Evolutionary conservation across 2,888 invertebrate species (phyloP).

Genomic region (Philaethria dido): DNA sequence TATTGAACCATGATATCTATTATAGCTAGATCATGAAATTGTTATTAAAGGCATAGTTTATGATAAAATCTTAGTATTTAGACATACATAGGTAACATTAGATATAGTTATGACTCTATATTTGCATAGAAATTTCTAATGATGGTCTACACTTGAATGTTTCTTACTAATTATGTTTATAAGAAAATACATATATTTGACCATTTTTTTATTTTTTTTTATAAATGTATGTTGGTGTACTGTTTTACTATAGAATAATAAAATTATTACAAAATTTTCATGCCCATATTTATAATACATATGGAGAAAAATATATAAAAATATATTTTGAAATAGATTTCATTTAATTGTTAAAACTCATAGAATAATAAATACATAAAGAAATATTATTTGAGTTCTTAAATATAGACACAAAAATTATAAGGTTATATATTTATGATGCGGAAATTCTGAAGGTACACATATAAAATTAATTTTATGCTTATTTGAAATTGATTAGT

Average conservation of each 20-base stretch:
- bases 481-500: neutral
- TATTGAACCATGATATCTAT: constrained; percentile 11
- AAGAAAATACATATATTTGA: too few species aligned
- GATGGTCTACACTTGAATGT: too few species aligned
- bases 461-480: neutral
- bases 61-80: neutral
- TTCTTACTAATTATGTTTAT: too few species aligned
- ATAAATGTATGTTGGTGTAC: neutral
- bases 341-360: too few species aligned
- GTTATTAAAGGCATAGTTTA: neutral
- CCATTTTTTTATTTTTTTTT: neutral
- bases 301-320: too few species aligned
- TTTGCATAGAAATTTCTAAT: too few species aligned
- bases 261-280: neutral
- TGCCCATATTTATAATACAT: neutral
- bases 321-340: too few species aligned
- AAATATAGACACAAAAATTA: neutral
- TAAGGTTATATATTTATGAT: neutral
- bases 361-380: too few species aligned
- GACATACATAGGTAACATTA: neutral
- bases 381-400: too few species aligned
- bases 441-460: neutral
- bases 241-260: too few species aligned
- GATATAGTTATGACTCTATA: too few species aligned
- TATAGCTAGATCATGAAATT: neutral